Conservation (phyloP, 2,797 vertebrate genomes). For the Epinephelus malabaricus region DNA sequence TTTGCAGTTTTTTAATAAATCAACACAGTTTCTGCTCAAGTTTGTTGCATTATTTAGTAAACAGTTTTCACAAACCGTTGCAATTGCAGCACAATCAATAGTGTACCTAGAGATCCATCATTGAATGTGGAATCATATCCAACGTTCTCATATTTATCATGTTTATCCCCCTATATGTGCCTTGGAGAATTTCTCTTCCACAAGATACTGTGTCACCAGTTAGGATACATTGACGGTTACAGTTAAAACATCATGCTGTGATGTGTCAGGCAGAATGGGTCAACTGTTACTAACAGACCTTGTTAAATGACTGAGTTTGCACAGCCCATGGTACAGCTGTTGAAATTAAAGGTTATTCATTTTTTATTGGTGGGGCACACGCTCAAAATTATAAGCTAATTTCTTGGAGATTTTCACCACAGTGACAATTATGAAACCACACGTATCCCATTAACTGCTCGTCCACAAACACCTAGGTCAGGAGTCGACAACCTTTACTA, state of each 20-base stretch:
- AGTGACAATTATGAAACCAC: not conserved
- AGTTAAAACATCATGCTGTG: not conserved
- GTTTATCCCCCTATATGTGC: not conserved
- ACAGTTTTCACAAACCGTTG: slow-evolving; percentile 26
- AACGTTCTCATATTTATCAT: not conserved
- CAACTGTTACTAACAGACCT: not conserved
- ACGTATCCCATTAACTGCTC: not conserved
- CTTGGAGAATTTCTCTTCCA: not conserved
- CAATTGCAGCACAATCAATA: slow-evolving; percentile 16
- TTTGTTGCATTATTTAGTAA: slow-evolving; percentile 18
- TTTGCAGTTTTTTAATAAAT: slow-evolving; percentile 53
- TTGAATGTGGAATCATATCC: slow-evolving; percentile 1
- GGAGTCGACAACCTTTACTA: too few relatives aligned
- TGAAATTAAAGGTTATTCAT: not conserved
- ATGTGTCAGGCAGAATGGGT: not conserved
- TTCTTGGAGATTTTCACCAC: not conserved
- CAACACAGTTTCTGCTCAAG: slow-evolving; percentile 19
- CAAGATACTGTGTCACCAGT: not conserved
- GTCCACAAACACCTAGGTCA: not conserved
- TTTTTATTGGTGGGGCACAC: not conserved
- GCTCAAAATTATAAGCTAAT: not conserved
- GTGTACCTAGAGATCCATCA: not conserved
- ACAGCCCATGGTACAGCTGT: not conserved
- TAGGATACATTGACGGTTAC: not conserved
- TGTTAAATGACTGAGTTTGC: not conserved